Conservation (phyloP, 2,888 invertebrate species). For the Perithous albicinctus region DNA sequence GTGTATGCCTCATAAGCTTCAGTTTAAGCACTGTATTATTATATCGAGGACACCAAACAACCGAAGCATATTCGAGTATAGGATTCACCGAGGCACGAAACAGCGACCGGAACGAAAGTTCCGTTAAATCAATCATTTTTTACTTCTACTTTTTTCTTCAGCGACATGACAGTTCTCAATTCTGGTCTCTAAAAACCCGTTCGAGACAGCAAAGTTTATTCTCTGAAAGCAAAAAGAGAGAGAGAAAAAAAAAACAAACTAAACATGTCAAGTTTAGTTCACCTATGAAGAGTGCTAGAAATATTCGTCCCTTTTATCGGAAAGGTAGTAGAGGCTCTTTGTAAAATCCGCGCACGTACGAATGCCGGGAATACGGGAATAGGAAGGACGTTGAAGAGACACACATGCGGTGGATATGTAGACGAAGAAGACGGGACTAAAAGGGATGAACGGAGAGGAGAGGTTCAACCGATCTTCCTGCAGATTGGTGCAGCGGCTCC, state of each 20-base stretch:
- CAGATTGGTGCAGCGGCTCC: slow-evolving; percentile 52
- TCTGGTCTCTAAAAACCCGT: neutral
- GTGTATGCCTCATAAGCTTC: no score
- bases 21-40: no score
- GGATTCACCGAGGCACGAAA: no score
- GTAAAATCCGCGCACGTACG: slow-evolving; percentile 58
- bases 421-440: neutral
- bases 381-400: slow-evolving; percentile 19
- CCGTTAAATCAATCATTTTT: no score
- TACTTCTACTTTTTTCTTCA: neutral
- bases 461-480: slow-evolving; percentile 47
- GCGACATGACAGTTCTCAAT: neutral
- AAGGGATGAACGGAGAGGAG: slow-evolving; percentile 30
- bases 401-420: slow-evolving; percentile 3
- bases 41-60: no score
- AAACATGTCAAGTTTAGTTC: neutral
- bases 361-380: slow-evolving; percentile 54
- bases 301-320: neutral
- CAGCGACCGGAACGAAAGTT: no score
- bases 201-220: neutral
- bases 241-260: no score
- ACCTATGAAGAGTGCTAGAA: neutral
- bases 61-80: no score
- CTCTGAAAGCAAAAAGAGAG: neutral
- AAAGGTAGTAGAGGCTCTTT: slow-evolving; percentile 20